Percentiles rank a stretch among this genome's conserved stretches.
phyloP scores from a whole-genome alignment of 1,140 invertebrate species.

The Drosophila persimilis region DNA sequence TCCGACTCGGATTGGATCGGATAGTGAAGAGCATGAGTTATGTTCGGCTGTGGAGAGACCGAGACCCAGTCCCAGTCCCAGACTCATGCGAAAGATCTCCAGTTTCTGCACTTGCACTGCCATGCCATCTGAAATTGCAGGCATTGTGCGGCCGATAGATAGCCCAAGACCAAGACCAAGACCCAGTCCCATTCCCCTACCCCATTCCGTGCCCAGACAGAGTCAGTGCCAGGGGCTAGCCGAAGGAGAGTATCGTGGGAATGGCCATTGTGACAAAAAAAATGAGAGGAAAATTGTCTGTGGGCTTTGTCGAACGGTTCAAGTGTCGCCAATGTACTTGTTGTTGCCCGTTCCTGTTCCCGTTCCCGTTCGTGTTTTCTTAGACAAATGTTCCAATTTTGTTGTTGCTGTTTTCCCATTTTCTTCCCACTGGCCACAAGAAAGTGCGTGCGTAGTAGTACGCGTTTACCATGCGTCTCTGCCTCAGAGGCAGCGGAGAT shows the following conservation, averaged over 20 bases:
- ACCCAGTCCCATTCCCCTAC: neutral
- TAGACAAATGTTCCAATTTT: conserved; percentile 73
- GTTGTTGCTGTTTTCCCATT: conserved; percentile 37
- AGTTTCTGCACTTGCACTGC: conserved; percentile 75
- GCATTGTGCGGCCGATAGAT: conserved; percentile 52
- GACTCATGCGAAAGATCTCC: conserved; percentile 66
- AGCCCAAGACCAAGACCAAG: conserved; percentile 29
- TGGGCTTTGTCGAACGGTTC: conserved; percentile 62
- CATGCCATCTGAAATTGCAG: conserved; percentile 39
- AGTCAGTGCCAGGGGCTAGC: conserved; percentile 1
- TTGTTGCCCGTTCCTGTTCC: conserved; percentile 6
- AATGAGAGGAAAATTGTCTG: conserved; percentile 48
- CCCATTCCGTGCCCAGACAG: conserved; percentile 3
- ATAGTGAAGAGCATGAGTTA: conserved; percentile 60
- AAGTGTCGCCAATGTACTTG: conserved; percentile 67
- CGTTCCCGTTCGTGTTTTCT: conserved; percentile 56
- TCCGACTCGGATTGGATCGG: conserved; percentile 14
- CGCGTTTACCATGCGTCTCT: conserved; percentile 70
- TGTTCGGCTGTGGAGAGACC: conserved; percentile 36
- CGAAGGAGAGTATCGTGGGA: conserved; percentile 78
- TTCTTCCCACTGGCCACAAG: conserved; percentile 58
- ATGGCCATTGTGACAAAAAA: conserved; percentile 70
- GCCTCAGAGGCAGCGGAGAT: conserved; percentile 15
- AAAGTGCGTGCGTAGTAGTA: conserved; percentile 61
- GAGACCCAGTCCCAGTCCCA: neutral